phyloP scores from a whole-genome alignment of 2,888 invertebrate species.

The Noctuana brunneofusca region DNA sequence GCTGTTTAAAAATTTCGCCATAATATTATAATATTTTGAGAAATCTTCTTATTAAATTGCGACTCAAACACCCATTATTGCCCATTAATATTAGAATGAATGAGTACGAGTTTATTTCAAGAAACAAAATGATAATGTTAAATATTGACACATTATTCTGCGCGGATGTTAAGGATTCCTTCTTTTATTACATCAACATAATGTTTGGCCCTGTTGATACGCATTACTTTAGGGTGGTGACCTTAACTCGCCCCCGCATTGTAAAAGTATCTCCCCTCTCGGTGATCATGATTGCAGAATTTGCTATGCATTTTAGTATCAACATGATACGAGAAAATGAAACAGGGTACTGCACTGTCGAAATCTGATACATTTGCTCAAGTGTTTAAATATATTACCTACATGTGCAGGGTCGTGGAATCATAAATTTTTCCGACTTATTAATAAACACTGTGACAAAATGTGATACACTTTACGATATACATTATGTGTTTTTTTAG shows the following conservation, averaged over 20 bases:
- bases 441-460: background rate
- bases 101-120: too few species aligned
- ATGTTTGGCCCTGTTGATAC: background rate
- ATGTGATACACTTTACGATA: conserved; percentile 52
- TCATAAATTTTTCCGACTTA: too few species aligned
- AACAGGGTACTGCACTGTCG: background rate
- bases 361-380: background rate
- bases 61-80: too few species aligned
- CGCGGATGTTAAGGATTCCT: background rate
- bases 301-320: conserved; percentile 53
- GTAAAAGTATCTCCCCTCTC: conserved; percentile 61
- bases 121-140: too few species aligned
- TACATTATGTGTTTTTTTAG: conserved; percentile 37
- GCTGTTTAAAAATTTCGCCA: too few species aligned
- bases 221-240: conserved; percentile 51
- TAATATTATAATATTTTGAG: too few species aligned
- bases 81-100: too few species aligned
- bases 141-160: background rate
- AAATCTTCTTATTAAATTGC: too few species aligned
- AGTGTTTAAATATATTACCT: background rate
- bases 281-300: conserved; percentile 56
- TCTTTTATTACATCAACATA: background rate
- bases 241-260: conserved; percentile 56
- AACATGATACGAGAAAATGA: conserved; percentile 36
- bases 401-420: background rate